A percentile compares a stretch with the other conserved stretches of the same genome.
Evolutionary conservation across 1,140 invertebrate species (phyloP).

Genomic region (Coelopa frigida): DNA sequence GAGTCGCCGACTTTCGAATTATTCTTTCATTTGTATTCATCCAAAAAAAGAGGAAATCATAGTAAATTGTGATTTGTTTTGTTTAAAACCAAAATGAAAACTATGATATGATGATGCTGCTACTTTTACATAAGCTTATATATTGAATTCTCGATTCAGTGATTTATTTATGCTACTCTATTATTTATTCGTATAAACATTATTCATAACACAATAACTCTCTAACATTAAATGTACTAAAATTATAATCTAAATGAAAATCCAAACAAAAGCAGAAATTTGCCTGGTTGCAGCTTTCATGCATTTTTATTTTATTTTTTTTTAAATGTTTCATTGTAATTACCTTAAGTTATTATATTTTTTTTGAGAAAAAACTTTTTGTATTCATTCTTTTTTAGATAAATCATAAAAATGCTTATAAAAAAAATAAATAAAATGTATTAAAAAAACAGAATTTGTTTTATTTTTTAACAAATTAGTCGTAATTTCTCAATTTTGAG

Average conservation of each 20-base stretch:
- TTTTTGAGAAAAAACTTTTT: background rate
- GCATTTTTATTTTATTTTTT: background rate
- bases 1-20: background rate
- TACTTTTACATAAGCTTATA: too few species aligned
- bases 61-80: background rate
- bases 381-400: constrained; percentile 8
- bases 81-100: too few species aligned
- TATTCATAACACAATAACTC: background rate
- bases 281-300: background rate
- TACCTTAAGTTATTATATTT: background rate
- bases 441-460: constrained; percentile 6
- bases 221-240: background rate
- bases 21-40: background rate
- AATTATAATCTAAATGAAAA: too few species aligned
- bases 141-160: background rate
- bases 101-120: too few species aligned
- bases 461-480: too few species aligned
- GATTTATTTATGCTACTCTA: background rate
- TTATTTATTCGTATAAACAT: background rate
- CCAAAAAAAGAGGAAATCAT: background rate
- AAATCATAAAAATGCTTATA: constrained; percentile 10
- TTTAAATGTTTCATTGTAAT: too few species aligned
- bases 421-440: constrained; percentile 12
- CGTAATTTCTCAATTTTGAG: too few species aligned
- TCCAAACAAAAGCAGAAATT: background rate